Evolutionary conservation across 2,113 vertebrate species (phyloP), one percentile per base, ranked within the genome.

Genomic region (Nipponia nippon): DNA sequence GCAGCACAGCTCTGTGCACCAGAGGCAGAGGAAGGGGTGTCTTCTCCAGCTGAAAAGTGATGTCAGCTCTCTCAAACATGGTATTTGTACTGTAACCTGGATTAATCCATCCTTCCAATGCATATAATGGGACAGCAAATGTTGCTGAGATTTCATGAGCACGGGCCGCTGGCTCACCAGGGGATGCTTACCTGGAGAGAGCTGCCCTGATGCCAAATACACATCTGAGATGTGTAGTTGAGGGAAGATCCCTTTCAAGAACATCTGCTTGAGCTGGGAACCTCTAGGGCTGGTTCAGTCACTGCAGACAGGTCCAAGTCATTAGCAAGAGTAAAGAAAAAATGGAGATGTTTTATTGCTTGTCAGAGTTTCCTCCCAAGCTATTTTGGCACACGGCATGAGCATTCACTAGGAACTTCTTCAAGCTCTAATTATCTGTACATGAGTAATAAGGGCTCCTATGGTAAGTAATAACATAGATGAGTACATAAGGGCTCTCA

Each of bases 1-100:
- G 77, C 47, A n/a, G 69, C 36, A 19, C 55, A 22, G 71, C 38
- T 80, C 34, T 50, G 29, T 0, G 0, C 20, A 12, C 14, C 9
- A 30, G 26, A 38, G 53, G 16, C 62, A 44, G 50, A 63, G 58
- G 36, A 75, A 58, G 25, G 6, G 18, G 25, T 50, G 40, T 53
- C 62, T 78, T 55, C 42, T 85, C 11, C n/a, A 53, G n/a, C 71
- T 90, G 40, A n/a, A 53, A 83, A 66, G 62, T 5, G 34, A 34
- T 7, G 11, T 38, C 3, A 0, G 10, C 18, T 70, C 26, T 86
- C 47, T 87, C 36, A 72, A 3, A 27, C 42, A 20, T 44, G 36
- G 10, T 53, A 29, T 47, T 87, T 77, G 44, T 77, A 11, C 62
- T 40, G 16, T 47, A 36, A 70, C 49, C 38, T 61, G 73, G 27